Percentiles rank a stretch among this genome's conserved stretches.
Evolutionary conservation across 2,113 vertebrate genomes (phyloP).

Genomic region (Epinephelus cyanopodus): DNA sequence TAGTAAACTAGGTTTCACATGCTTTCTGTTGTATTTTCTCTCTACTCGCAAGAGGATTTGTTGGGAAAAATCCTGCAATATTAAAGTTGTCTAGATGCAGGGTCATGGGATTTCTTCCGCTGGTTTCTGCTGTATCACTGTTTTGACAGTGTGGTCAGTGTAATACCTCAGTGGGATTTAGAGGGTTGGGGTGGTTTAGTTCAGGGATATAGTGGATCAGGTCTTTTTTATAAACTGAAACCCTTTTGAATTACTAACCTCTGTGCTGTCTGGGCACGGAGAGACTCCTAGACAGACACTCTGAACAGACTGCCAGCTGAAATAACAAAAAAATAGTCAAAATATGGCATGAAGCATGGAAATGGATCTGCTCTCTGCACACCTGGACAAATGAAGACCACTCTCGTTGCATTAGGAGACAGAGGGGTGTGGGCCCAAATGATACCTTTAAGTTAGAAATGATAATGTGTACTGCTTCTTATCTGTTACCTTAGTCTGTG

Average conservation of each 20-base stretch:
- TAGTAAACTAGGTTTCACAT: background rate
- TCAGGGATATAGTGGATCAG: slow-evolving; percentile 58
- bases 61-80: slow-evolving; percentile 10
- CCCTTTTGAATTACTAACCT: slow-evolving; percentile 53
- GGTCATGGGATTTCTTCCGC: slow-evolving; percentile 33
- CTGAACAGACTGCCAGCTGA: background rate
- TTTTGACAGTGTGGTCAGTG: slow-evolving; percentile 63
- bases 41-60: slow-evolving; percentile 23
- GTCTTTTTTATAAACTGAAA: slow-evolving; percentile 45
- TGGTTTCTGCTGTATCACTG: slow-evolving; percentile 44
- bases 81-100: slow-evolving; percentile 24
- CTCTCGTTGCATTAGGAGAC: background rate
- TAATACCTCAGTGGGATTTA: slow-evolving; percentile 57
- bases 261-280: slow-evolving; percentile 4
- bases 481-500: slow-evolving; percentile 4
- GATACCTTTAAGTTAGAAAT: slow-evolving; percentile 18
- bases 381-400: background rate
- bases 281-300: background rate
- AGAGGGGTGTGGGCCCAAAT: background rate
- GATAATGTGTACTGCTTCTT: slow-evolving; percentile 15
- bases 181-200: slow-evolving; percentile 55
- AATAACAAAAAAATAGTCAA: background rate
- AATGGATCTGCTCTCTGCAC: slow-evolving; percentile 10
- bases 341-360: slow-evolving; percentile 2
- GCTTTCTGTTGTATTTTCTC: background rate